Conservation (phyloP, 2,113 vertebrate species). For the Helogale parvula region DNA sequence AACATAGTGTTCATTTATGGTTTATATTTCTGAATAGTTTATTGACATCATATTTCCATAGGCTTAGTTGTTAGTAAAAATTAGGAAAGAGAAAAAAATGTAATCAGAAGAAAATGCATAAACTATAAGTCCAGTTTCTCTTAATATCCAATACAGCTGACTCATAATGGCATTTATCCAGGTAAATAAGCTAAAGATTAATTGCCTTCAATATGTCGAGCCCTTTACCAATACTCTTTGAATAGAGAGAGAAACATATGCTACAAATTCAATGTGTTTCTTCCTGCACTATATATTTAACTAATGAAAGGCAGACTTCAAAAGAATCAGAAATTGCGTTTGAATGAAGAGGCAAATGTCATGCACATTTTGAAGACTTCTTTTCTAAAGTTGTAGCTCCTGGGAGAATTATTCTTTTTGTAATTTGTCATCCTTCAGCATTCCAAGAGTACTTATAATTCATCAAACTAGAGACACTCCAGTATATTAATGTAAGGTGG, state of each 20-base stretch:
- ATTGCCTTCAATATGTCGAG: neutral
- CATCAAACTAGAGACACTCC: neutral
- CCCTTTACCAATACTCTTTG: neutral
- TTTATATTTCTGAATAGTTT: neutral
- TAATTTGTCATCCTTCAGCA: constrained; percentile 14
- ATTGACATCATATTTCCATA: neutral
- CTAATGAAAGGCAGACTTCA: constrained; percentile 21
- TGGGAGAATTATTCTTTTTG: neutral
- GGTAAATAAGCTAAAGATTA: neutral
- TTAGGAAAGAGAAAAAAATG: neutral
- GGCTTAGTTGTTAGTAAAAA: neutral
- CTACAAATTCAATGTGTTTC: neutral
- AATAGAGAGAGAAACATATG: neutral
- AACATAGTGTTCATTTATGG: neutral
- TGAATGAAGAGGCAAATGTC: constrained; percentile 22
- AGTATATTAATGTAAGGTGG: neutral
- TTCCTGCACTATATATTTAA: neutral
- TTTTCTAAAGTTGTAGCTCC: constrained; percentile 3
- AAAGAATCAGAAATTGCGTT: constrained; percentile 1
- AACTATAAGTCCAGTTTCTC: neutral
- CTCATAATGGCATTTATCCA: neutral
- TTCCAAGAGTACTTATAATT: neutral
- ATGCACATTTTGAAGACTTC: neutral
- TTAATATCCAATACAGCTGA: neutral
- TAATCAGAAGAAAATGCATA: neutral